These are phyloP conservation scores for Siphamia tubifer DNA, from an alignment of 2,113 vertebrate genomes.

Conservation along the genomic window DNA sequence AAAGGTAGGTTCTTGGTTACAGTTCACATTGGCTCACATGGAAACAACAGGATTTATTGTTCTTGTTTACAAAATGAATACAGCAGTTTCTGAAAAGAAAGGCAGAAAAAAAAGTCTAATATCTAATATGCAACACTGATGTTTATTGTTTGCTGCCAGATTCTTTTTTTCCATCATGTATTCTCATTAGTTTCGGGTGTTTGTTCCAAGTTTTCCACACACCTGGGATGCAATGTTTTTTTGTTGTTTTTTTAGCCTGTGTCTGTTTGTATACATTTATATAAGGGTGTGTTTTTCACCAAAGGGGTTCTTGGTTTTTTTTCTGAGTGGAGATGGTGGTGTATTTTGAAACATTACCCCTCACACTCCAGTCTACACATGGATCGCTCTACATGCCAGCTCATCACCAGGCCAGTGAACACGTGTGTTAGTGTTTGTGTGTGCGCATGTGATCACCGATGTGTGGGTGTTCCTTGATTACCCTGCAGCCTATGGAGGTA, in stretches of 20 bases:
- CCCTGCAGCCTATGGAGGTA: slow-evolving; percentile 26
- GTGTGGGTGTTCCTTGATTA: slow-evolving; percentile 54
- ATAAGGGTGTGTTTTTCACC: not conserved
- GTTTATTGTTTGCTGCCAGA: slow-evolving; percentile 52
- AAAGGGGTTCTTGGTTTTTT: slow-evolving; percentile 30
- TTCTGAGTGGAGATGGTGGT: slow-evolving; percentile 23
- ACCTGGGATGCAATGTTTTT: slow-evolving; percentile 14
- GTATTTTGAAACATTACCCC: slow-evolving; percentile 65
- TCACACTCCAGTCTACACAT: slow-evolving; percentile 12
- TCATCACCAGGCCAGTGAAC: slow-evolving; percentile 17
- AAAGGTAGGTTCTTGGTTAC: slow-evolving; percentile 25
- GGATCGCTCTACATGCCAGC: slow-evolving; percentile 18
- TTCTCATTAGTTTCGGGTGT: slow-evolving; percentile 44
- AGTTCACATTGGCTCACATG: slow-evolving; percentile 14
- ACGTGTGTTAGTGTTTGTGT: not conserved
- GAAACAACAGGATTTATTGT: slow-evolving; percentile 19
- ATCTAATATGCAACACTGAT: slow-evolving; percentile 39
- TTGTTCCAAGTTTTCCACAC: slow-evolving; percentile 50
- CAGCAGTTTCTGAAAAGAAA: slow-evolving; percentile 22
- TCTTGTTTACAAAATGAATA: slow-evolving; percentile 39
- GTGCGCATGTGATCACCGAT: not conserved
- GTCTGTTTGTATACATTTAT: not conserved
- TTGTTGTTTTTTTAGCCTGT: not conserved
- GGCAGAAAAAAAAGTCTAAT: slow-evolving; percentile 37
- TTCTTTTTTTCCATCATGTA: slow-evolving; percentile 47